phyloP scores from a whole-genome alignment of 2,797 vertebrate species.

The Urocyon cinereoargenteus region DNA sequence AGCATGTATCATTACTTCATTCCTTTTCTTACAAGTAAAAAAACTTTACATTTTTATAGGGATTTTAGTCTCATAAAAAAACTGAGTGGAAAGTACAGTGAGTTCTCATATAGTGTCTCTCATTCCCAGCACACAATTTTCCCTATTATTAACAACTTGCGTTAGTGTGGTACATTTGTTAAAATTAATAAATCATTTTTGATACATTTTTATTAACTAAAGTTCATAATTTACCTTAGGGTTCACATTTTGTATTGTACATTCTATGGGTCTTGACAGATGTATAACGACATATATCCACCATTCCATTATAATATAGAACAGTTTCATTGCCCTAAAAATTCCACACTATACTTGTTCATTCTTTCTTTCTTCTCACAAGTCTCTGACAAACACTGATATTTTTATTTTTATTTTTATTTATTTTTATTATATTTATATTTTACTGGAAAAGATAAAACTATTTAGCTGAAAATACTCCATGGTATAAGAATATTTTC shows the following conservation, averaged over 20 bases:
- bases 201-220: neutral
- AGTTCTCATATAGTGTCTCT: neutral
- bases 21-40: neutral
- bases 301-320: neutral
- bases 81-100: neutral
- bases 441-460: neutral
- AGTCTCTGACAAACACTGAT: neutral
- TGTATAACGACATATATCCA: neutral
- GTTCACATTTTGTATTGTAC: neutral
- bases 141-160: neutral
- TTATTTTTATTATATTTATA: too few relatives aligned
- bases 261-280: neutral
- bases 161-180: neutral
- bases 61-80: neutral
- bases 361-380: neutral
- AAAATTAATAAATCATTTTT: neutral
- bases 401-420: too few relatives aligned
- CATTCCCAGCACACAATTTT: neutral
- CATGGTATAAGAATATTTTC: neutral
- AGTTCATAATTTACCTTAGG: neutral
- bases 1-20: neutral
- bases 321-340: neutral
- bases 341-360: neutral
- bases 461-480: conserved; percentile 6
- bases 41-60: neutral